Conservation (phyloP, 2,797 vertebrate genomes). For the Anniella stebbinsi region DNA sequence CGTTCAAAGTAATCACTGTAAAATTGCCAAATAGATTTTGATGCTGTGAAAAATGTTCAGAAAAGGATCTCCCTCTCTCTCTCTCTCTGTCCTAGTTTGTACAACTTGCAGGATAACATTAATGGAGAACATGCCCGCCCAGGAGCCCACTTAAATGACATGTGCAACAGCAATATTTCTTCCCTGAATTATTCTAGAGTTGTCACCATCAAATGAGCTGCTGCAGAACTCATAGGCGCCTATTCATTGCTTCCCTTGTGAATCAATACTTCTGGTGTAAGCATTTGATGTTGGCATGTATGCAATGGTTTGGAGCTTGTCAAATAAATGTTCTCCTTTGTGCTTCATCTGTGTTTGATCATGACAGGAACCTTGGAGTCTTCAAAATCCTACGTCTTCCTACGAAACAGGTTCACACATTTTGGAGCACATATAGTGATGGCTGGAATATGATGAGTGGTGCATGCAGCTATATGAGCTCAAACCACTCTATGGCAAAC, state of each 20-base stretch:
- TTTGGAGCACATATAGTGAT: neutral
- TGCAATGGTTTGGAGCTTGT: neutral
- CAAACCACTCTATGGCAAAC: neutral
- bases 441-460: neutral
- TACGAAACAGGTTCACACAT: neutral
- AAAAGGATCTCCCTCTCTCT: neutral
- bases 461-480: neutral
- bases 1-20: neutral
- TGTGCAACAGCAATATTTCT: neutral
- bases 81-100: neutral
- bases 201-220: neutral
- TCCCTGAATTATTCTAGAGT: neutral
- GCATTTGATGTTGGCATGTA: neutral
- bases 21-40: neutral
- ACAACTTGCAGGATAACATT: neutral
- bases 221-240: too few species aligned
- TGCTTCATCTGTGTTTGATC: neutral
- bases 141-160: neutral
- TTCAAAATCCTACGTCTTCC: neutral
- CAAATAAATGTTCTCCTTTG: neutral
- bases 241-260: neutral
- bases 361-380: neutral
- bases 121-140: neutral
- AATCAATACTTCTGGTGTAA: constrained; percentile 2
- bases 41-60: neutral